A percentile compares a stretch with the other conserved stretches of the same genome.
Evolutionary conservation across 2,888 invertebrate species (phyloP).

Genomic region (Baronia brevicornis): DNA sequence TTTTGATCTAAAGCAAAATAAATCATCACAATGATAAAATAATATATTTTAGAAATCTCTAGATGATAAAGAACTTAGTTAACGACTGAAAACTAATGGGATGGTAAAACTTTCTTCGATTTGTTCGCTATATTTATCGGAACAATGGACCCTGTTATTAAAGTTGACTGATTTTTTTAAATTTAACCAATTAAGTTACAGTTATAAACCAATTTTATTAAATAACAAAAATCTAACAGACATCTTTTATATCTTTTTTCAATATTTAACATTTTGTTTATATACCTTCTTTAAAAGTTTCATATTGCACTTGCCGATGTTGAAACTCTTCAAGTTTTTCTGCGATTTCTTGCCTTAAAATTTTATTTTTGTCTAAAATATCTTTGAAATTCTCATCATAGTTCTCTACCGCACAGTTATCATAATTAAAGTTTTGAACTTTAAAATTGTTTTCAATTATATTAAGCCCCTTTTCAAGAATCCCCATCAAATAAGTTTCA

Average conservation of each 20-base stretch:
- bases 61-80: background rate
- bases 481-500: constrained; percentile 27
- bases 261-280: background rate
- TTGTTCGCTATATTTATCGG: too few relatives aligned
- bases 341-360: constrained; percentile 43
- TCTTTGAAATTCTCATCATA: constrained; percentile 44
- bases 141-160: too few relatives aligned
- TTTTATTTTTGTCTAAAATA: constrained; percentile 44
- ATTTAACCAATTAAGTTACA: too few relatives aligned
- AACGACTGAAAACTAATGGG: too few relatives aligned
- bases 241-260: background rate
- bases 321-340: constrained; percentile 38
- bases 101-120: too few relatives aligned
- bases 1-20: constrained; percentile 51
- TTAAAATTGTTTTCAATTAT: constrained; percentile 37
- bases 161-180: too few relatives aligned
- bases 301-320: constrained; percentile 42
- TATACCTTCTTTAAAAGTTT: constrained; percentile 50
- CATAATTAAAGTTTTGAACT: constrained; percentile 27
- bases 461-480: constrained; percentile 30
- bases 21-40: constrained; percentile 1
- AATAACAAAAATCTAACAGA: too few relatives aligned
- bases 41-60: background rate
- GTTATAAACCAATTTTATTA: too few relatives aligned
- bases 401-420: constrained; percentile 25